Percentiles rank a stretch among this genome's conserved stretches.
Conservation (phyloP, 2,888 invertebrate genomes). For the Magallana nippona region DNA sequence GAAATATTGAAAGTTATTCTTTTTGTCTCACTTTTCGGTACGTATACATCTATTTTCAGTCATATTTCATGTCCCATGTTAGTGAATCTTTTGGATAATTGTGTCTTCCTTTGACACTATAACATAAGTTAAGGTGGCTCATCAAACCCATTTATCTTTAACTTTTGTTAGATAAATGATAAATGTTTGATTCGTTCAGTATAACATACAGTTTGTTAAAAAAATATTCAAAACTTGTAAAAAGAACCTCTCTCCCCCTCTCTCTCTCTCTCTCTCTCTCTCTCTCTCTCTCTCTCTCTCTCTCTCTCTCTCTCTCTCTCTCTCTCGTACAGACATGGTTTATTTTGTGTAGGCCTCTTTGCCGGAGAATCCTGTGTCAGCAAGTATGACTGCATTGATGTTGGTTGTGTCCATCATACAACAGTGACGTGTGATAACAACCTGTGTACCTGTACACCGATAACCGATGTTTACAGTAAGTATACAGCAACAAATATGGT, state of each 20-base stretch:
- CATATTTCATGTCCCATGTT: neutral
- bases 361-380: conserved; percentile 32
- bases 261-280: too few species aligned
- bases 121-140: too few species aligned
- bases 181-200: too few species aligned
- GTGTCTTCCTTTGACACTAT: too few species aligned
- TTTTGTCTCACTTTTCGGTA: neutral
- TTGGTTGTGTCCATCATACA: conserved; percentile 32
- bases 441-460: conserved; percentile 41
- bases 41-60: neutral
- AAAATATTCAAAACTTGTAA: too few species aligned
- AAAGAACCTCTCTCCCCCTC: too few species aligned
- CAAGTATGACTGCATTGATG: conserved; percentile 42
- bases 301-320: too few species aligned
- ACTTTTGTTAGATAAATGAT: too few species aligned
- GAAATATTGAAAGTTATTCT: neutral
- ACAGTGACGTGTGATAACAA: conserved; percentile 34
- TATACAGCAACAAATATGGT: neutral
- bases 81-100: too few species aligned
- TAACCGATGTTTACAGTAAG: conserved; percentile 36
- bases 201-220: too few species aligned
- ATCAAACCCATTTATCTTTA: too few species aligned
- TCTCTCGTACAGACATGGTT: neutral
- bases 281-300: too few species aligned
- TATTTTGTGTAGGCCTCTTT: conserved; percentile 8